Evolutionary conservation across 2,113 vertebrate genomes (phyloP).

Genomic region (Progne subis): DNA sequence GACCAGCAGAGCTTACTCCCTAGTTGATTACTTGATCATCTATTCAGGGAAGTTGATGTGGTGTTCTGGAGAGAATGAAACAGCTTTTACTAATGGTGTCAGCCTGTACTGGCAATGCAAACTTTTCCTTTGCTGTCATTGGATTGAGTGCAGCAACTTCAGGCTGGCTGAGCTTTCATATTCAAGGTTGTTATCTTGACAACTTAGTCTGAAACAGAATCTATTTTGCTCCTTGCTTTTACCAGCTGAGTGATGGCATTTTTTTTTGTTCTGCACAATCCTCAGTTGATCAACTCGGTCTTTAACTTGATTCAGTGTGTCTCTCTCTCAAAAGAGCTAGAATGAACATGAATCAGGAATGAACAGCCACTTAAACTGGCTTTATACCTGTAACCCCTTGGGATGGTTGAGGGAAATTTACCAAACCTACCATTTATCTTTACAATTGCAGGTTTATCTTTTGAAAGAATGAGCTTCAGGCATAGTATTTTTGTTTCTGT

Average conservation of each 20-base stretch:
- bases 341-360: constrained; percentile 41
- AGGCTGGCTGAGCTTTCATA: not conserved
- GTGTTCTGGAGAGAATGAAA: not conserved
- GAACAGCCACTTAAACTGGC: constrained; percentile 32
- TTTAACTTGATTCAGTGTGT: constrained; percentile 55
- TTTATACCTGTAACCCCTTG: constrained; percentile 20
- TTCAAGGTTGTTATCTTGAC: constrained; percentile 33
- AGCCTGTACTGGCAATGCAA: not conserved
- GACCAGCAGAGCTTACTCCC: not conserved
- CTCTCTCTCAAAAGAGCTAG: constrained; percentile 13
- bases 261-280: constrained; percentile 10
- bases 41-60: not conserved
- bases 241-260: constrained; percentile 18
- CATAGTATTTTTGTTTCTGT: constrained; percentile 23
- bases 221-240: constrained; percentile 30
- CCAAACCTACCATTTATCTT: constrained; percentile 29
- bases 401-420: constrained; percentile 37
- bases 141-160: not conserved
- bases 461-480: constrained; percentile 27
- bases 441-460: constrained; percentile 37
- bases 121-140: not conserved
- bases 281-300: constrained; percentile 29
- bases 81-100: not conserved
- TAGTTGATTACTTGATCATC: not conserved
- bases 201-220: constrained; percentile 36